Evolutionary conservation across 1,140 invertebrate genomes (phyloP).

Genomic region (Papilio xuthus): DNA sequence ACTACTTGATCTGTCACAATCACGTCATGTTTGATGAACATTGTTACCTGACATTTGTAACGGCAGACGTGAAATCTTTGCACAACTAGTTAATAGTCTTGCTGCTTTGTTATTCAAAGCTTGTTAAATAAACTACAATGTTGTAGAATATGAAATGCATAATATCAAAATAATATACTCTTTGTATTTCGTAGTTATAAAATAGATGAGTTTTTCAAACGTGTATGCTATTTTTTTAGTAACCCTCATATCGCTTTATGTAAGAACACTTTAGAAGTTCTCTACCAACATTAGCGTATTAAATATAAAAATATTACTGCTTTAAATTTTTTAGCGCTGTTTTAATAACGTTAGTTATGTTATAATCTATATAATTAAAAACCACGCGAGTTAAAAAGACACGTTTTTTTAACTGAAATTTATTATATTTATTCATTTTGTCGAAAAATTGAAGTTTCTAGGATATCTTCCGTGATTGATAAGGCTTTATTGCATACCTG

Average conservation of each 20-base stretch:
- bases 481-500: not conserved
- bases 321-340: too few species aligned
- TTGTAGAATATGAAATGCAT: not conserved
- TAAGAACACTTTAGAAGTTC: too few species aligned
- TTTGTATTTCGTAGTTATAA: not conserved
- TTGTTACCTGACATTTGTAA: constrained; percentile 2
- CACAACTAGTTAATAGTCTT: constrained; percentile 13
- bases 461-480: constrained; percentile 2
- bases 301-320: too few species aligned
- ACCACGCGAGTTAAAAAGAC: too few species aligned
- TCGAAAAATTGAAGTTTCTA: too few species aligned
- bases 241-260: too few species aligned
- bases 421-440: too few species aligned
- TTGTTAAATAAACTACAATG: constrained; percentile 4
- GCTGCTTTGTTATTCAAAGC: constrained; percentile 17
- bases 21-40: not conserved
- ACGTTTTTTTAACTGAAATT: too few species aligned
- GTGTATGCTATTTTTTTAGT: not conserved
- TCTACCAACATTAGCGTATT: too few species aligned
- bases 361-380: too few species aligned
- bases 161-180: not conserved
- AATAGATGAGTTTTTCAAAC: not conserved
- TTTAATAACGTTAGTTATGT: too few species aligned
- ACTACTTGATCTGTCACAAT: constrained; percentile 9
- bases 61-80: not conserved